phyloP scores from a whole-genome alignment of 2,113 vertebrate species.

The Lepidothrix coronata region DNA sequence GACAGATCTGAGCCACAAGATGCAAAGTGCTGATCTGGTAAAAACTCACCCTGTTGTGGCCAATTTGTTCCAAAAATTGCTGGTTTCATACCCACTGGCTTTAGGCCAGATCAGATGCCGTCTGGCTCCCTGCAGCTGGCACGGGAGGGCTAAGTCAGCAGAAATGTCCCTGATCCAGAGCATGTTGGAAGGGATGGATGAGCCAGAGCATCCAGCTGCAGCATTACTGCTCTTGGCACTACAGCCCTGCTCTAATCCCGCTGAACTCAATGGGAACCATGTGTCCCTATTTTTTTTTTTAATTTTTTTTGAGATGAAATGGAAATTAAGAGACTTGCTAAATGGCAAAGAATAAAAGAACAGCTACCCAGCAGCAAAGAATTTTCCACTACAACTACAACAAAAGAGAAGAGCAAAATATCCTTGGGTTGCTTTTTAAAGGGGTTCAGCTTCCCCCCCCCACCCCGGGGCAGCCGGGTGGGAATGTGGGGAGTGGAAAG shows the following conservation, averaged over 20 bases:
- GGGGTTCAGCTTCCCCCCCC: neutral
- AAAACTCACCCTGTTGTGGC: neutral
- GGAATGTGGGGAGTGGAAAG: neutral
- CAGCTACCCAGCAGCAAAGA: neutral
- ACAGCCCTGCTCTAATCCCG: fast-evolving
- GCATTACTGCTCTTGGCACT: neutral
- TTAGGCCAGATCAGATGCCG: neutral
- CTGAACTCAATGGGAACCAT: neutral
- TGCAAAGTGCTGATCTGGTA: neutral
- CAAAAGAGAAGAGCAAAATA: neutral
- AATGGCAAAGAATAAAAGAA: neutral
- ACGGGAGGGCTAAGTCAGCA: neutral
- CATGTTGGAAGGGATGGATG: fast-evolving
- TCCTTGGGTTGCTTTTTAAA: fast-evolving
- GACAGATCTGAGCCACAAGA: neutral
- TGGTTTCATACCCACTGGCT: neutral
- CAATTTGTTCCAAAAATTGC: neutral
- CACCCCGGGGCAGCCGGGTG: neutral
- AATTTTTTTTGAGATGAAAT: neutral
- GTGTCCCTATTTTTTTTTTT: neutral
- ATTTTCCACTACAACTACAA: neutral
- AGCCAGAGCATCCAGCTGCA: neutral
- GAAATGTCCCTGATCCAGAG: neutral
- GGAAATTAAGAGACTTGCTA: neutral
- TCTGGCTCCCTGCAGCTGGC: neutral